Evolutionary conservation across 2,888 invertebrate genomes (phyloP).

Genomic region (Alcis repandata): DNA sequence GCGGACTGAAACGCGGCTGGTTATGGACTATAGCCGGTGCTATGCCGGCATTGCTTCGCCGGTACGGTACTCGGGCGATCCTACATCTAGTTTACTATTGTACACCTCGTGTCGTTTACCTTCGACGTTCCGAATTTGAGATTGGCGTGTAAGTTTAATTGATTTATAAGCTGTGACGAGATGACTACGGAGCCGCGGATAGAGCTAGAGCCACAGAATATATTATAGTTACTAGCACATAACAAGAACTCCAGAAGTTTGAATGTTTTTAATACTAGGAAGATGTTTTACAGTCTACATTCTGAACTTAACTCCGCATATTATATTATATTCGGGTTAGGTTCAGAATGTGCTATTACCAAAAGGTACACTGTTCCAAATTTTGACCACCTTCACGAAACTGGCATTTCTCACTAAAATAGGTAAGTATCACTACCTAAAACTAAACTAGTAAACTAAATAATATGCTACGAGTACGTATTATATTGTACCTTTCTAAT

Average conservation of each 20-base stretch:
- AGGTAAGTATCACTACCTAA: too few species aligned
- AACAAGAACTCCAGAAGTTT: neutral
- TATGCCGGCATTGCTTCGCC: slow-evolving; percentile 28
- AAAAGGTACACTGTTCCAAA: too few species aligned
- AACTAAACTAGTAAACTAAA: too few species aligned
- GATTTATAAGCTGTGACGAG: slow-evolving; percentile 22
- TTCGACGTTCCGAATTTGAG: slow-evolving; percentile 40
- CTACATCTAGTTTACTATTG: slow-evolving; percentile 47
- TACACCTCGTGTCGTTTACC: slow-evolving; percentile 46
- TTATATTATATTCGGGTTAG: too few species aligned
- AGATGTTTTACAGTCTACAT: too few species aligned
- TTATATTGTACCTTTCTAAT: too few species aligned
- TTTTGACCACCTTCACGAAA: too few species aligned
- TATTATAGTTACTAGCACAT: neutral
- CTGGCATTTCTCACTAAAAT: too few species aligned
- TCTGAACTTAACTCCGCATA: too few species aligned
- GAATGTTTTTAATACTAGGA: too few species aligned
- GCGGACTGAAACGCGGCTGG: slow-evolving; percentile 67
- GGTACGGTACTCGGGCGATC: slow-evolving; percentile 34
- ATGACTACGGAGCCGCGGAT: neutral
- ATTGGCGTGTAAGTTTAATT: slow-evolving; percentile 34
- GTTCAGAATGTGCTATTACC: too few species aligned
- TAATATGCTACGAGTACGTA: too few species aligned
- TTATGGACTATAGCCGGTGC: slow-evolving; percentile 70
- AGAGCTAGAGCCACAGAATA: neutral